phyloP scores from a whole-genome alignment of 2,113 vertebrate genomes.

The Camelus bactrianus region DNA sequence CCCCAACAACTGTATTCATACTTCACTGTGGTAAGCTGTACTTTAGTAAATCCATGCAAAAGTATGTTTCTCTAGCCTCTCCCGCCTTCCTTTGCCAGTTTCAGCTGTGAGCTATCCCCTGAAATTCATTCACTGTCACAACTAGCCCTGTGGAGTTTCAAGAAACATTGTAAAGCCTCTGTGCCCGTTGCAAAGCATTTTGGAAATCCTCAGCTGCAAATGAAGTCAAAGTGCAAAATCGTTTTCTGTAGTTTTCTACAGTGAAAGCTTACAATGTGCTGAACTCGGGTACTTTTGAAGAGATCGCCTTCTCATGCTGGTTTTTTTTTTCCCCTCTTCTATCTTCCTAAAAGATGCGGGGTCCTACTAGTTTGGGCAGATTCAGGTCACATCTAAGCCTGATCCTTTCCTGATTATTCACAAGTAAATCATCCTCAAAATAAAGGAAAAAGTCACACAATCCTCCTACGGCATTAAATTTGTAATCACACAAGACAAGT shows the following conservation, averaged over 20 bases:
- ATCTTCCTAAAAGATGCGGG: not conserved
- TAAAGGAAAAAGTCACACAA: constrained; percentile 61
- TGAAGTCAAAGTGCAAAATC: constrained; percentile 61
- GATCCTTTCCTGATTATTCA: constrained; percentile 66
- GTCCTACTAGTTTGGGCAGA: not conserved
- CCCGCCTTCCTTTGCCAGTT: constrained; percentile 30
- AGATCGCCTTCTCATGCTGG: not conserved
- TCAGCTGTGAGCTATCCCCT: not conserved
- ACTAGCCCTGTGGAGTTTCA: not conserved
- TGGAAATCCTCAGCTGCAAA: constrained; percentile 49
- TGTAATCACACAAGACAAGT: constrained; percentile 70
- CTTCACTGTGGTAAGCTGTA: not conserved
- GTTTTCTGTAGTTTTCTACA: constrained; percentile 42
- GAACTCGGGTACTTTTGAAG: constrained; percentile 2
- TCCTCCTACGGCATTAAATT: constrained; percentile 64
- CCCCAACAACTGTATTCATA: not conserved
- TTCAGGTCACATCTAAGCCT: constrained; percentile 59
- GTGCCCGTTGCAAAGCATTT: constrained; percentile 32
- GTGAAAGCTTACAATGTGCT: constrained; percentile 22
- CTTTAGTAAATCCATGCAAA: constrained; percentile 40
- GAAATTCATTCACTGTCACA: not conserved
- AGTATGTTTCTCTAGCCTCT: not conserved
- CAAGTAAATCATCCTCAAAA: constrained; percentile 67
- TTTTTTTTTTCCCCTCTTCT: not conserved
- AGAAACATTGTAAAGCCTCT: constrained; percentile 3